phyloP scores from a whole-genome alignment of 2,888 invertebrate species.

The Caenorhabditis japonica region DNA sequence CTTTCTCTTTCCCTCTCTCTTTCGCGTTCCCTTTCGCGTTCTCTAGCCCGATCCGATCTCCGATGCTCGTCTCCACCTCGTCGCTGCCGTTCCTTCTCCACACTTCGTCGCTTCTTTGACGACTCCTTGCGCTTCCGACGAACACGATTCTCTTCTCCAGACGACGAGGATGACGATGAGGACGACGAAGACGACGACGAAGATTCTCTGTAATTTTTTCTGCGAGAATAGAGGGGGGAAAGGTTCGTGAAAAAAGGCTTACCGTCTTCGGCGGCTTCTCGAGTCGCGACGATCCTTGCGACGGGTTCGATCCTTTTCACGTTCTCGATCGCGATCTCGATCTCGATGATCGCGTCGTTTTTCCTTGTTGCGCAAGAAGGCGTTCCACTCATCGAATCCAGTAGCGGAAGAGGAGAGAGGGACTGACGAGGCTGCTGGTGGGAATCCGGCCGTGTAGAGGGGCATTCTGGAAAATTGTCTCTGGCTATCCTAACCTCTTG shows the following conservation, averaged over 20 bases:
- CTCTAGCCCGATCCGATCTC: not conserved
- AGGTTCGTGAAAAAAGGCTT: not conserved
- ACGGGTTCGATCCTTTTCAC: slow-evolving; percentile 16
- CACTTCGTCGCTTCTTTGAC: slow-evolving; percentile 23
- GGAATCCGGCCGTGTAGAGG: slow-evolving; percentile 26
- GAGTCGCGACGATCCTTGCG: slow-evolving; percentile 19
- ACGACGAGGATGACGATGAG: slow-evolving; percentile 7
- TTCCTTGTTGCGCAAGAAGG: slow-evolving; percentile 51
- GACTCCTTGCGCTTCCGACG: slow-evolving; percentile 23
- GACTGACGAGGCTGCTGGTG: slow-evolving; percentile 14
- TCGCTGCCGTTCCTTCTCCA: slow-evolving; percentile 16
- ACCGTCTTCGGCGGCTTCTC: slow-evolving; percentile 31
- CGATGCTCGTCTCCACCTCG: slow-evolving; percentile 9
- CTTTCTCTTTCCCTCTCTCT: not conserved
- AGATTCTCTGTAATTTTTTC: slow-evolving; percentile 26
- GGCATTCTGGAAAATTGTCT: slow-evolving; percentile 16
- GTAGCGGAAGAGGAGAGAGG: slow-evolving; percentile 8
- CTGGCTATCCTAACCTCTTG: no score
- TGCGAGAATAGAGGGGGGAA: not conserved
- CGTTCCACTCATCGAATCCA: slow-evolving; percentile 45
- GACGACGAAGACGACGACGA: slow-evolving; percentile 22
- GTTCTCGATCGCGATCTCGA: not conserved
- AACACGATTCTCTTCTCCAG: slow-evolving; percentile 20
- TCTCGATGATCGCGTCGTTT: slow-evolving; percentile 16
- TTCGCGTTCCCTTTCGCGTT: not conserved